Percentiles rank a stretch among this genome's conserved stretches.
Evolutionary conservation across 2,113 vertebrate species (phyloP).

Genomic region (Lasiurus borealis): DNA sequence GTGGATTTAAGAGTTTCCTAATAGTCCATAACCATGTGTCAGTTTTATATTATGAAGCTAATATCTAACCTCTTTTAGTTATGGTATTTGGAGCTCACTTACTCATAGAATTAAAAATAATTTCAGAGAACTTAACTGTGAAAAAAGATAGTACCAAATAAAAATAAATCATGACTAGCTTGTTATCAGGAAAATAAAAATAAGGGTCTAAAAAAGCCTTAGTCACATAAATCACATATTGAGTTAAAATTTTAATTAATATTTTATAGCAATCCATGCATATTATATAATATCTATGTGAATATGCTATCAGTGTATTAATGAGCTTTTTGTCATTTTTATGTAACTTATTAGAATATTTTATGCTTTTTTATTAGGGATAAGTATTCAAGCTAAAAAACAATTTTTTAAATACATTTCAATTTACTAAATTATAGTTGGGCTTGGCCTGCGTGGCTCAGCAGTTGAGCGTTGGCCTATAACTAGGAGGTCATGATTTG

Average conservation of each 20-base stretch:
- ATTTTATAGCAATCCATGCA: conserved; percentile 7
- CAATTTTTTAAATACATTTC: conserved; percentile 14
- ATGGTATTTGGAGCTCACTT: conserved; percentile 58
- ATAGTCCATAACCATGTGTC: conserved; percentile 1
- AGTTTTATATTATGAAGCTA: conserved; percentile 43
- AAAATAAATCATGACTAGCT: conserved; percentile 65
- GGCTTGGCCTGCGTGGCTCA: not conserved
- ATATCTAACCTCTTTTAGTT: conserved; percentile 44
- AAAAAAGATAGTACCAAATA: conserved; percentile 51
- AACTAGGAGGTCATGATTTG: too few relatives aligned
- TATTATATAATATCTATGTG: not conserved
- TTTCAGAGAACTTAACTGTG: conserved; percentile 42
- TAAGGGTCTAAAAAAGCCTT: conserved; percentile 11
- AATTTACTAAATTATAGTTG: conserved; percentile 2
- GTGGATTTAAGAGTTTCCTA: not conserved
- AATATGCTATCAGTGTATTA: not conserved
- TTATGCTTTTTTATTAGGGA: conserved; percentile 56
- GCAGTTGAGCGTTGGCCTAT: too few relatives aligned
- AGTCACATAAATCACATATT: not conserved
- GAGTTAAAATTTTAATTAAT: conserved; percentile 28
- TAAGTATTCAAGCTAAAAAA: conserved; percentile 54
- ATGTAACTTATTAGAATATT: not conserved
- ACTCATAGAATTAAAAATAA: conserved; percentile 77
- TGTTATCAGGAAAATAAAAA: conserved; percentile 65
- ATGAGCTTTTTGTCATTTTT: conserved; percentile 34